Evolutionary conservation across 2,113 vertebrate genomes (phyloP).

Genomic region (Rhinolophus ferrumequinum): DNA sequence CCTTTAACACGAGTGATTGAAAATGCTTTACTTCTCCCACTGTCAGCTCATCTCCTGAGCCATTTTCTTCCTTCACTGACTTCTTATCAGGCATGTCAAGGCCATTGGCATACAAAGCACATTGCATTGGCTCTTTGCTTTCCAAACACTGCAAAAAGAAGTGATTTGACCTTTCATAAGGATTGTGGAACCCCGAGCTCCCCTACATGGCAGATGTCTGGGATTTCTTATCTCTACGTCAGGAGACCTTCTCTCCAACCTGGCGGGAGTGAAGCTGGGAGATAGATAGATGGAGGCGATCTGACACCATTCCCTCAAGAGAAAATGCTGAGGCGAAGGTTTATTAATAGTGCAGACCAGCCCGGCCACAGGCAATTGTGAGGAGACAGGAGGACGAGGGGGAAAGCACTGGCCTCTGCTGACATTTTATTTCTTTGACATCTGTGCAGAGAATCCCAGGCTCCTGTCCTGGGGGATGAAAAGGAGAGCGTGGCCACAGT

Average conservation of each 20-base stretch:
- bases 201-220: neutral
- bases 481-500: neutral
- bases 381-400: neutral
- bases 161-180: slow-evolving; percentile 53
- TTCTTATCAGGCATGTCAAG: neutral
- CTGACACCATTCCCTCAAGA: neutral
- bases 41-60: neutral
- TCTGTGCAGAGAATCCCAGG: neutral
- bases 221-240: slow-evolving; percentile 36
- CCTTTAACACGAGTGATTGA: neutral
- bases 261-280: neutral
- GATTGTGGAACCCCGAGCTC: neutral
- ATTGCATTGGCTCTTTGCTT: neutral
- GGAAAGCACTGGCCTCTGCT: neutral
- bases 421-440: slow-evolving; percentile 60
- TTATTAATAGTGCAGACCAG: slow-evolving; percentile 61
- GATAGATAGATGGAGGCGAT: slow-evolving; percentile 1
- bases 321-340: slow-evolving; percentile 40
- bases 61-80: neutral
- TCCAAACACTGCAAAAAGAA: slow-evolving; percentile 4
- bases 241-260: slow-evolving; percentile 57
- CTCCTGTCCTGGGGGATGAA: neutral
- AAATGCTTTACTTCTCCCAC: slow-evolving; percentile 14
- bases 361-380: neutral
- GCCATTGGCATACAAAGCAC: neutral